phyloP scores from a whole-genome alignment of 37 sponge, comb jelly and placozoan genomes.

The Dysidea cf. avara region DNA sequence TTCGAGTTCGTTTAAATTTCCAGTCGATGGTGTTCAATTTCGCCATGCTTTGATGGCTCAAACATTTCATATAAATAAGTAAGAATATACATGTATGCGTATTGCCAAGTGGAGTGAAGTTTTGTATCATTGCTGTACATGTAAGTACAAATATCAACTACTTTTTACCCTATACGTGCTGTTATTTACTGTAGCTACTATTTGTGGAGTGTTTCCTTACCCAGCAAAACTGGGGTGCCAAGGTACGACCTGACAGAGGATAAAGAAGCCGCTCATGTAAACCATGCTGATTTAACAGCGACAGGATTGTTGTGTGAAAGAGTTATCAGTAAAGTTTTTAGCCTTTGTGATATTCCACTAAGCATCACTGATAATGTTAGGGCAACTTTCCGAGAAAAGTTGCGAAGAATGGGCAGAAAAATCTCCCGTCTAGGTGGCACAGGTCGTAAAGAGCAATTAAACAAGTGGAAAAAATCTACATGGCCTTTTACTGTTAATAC shows the following conservation, averaged over 20 bases:
- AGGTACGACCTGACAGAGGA: background rate
- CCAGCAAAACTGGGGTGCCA: background rate
- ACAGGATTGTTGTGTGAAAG: background rate
- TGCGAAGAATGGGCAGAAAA: background rate
- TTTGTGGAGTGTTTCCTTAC: background rate
- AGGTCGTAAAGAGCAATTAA: background rate
- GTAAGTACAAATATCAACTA: too few species aligned
- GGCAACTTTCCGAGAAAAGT: background rate
- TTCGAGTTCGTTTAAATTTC: background rate
- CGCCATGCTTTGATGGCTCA: background rate
- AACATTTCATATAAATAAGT: too few species aligned
- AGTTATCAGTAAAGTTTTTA: slow-evolving; percentile 17
- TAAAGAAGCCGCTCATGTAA: background rate
- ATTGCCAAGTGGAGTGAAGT: too few species aligned
- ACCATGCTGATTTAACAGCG: background rate
- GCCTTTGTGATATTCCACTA: slow-evolving; percentile 1
- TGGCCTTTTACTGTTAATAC: background rate
- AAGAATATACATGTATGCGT: background rate
- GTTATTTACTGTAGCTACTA: background rate
- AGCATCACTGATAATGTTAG: background rate
- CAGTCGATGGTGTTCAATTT: background rate
- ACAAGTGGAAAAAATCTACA: background rate
- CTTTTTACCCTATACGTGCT: too few species aligned
- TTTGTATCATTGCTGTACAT: too few species aligned
- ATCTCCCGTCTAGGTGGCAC: background rate